These are phyloP conservation scores for Drosophila tsacasi DNA, from an alignment of 1,140 invertebrate genomes.

Conservation along the genomic window DNA sequence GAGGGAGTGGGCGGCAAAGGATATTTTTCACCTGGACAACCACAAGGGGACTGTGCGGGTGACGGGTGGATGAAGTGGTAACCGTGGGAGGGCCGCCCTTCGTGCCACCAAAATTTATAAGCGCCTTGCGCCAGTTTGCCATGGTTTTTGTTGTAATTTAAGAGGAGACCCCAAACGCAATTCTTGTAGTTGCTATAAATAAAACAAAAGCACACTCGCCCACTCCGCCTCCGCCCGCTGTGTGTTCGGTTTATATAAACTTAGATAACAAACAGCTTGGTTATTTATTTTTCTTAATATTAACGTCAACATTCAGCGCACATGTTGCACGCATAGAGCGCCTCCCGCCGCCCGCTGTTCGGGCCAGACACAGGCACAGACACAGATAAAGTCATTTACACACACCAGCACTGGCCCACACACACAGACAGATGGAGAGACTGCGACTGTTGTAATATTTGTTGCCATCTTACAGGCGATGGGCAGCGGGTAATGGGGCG, in stretches of 20 bases:
- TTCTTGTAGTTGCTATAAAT: constrained; percentile 81
- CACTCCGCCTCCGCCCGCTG: constrained; percentile 15
- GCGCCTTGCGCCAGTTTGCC: constrained; percentile 63
- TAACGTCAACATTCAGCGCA: constrained; percentile 84
- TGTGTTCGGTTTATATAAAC: constrained; percentile 79
- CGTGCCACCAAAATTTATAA: constrained; percentile 74
- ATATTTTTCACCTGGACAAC: constrained; percentile 48
- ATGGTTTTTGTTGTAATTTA: constrained; percentile 74
- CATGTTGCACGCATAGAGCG: constrained; percentile 78
- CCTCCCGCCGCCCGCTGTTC: constrained; percentile 43
- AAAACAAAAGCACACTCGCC: constrained; percentile 61
- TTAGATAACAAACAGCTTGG: constrained; percentile 84
- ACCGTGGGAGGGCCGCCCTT: constrained; percentile 13
- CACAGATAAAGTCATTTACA: constrained; percentile 77
- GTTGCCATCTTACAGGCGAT: constrained; percentile 79
- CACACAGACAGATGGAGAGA: constrained; percentile 22
- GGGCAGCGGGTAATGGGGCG: constrained; percentile 27
- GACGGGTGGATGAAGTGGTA: not conserved
- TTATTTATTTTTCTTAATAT: constrained; percentile 84
- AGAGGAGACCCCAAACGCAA: constrained; percentile 73
- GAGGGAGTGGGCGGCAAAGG: constrained; percentile 20
- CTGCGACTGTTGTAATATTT: constrained; percentile 71
- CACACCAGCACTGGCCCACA: constrained; percentile 19
- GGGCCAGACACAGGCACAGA: constrained; percentile 36
- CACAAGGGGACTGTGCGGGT: constrained; percentile 15